phyloP scores from a whole-genome alignment of 2,888 invertebrate species.

The Acleris emargana region DNA sequence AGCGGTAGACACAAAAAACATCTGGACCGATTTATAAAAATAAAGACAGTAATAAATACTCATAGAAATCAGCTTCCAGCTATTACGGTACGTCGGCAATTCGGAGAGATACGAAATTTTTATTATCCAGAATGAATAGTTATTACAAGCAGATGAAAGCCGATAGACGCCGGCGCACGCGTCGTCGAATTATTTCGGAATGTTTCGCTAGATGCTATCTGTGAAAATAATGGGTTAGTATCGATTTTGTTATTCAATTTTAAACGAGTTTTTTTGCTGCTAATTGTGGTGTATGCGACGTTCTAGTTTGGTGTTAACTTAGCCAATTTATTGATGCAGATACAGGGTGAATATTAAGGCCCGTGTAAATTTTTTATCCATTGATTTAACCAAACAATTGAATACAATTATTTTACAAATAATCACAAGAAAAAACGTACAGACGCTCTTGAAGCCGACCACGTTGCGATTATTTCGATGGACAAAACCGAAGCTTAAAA shows the following conservation, averaged over 20 bases:
- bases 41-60: conserved; percentile 59
- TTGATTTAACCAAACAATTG: too few species aligned
- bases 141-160: conserved; percentile 67
- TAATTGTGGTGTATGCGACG: conserved; percentile 2
- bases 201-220: conserved; percentile 59
- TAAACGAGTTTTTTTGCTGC: conserved; percentile 34
- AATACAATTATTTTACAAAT: too few species aligned
- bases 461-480: too few species aligned
- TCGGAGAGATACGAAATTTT: conserved; percentile 60
- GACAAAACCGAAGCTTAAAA: too few species aligned
- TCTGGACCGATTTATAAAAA: conserved; percentile 45
- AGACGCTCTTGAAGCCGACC: too few species aligned
- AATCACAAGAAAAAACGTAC: too few species aligned
- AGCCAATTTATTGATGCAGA: neutral
- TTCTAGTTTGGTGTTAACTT: conserved; percentile 5
- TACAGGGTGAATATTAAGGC: neutral
- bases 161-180: conserved; percentile 62
- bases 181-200: conserved; percentile 62
- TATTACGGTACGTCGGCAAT: conserved; percentile 65
- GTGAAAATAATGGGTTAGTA: conserved; percentile 49
- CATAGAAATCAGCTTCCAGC: conserved; percentile 62
- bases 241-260: conserved; percentile 56
- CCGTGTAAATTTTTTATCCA: too few species aligned
- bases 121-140: conserved; percentile 67
- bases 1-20: conserved; percentile 29